Percentiles rank a stretch among this genome's conserved stretches.
These are phyloP conservation scores for Limenitis camilla DNA, from an alignment of 2,888 invertebrate genomes.

Conservation along the genomic window DNA sequence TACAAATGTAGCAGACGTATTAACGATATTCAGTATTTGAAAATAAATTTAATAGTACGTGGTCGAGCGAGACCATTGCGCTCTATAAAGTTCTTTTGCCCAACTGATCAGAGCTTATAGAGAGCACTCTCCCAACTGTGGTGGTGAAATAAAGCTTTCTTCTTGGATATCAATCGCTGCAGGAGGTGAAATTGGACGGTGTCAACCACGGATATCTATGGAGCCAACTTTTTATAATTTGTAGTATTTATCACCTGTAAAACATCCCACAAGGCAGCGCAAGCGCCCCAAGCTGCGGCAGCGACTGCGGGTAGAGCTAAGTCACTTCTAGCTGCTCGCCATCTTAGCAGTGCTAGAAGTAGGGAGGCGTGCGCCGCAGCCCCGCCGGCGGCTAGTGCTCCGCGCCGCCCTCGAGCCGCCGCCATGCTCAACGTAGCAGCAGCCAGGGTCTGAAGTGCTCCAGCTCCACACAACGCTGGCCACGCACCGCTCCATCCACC, in stretches of 20 bases:
- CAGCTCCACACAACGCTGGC: conserved; percentile 82
- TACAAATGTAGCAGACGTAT: too few relatives aligned
- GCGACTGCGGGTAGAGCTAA: conserved; percentile 88
- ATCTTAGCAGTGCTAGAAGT: conserved; percentile 82
- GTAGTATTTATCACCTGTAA: conserved; percentile 56
- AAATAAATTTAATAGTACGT: too few relatives aligned
- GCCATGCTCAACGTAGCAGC: conserved; percentile 88
- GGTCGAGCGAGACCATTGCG: too few relatives aligned
- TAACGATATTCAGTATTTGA: too few relatives aligned
- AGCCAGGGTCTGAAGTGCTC: conserved; percentile 82
- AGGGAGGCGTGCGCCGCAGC: conserved; percentile 87
- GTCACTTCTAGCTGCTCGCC: conserved; percentile 88
- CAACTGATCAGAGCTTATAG: too few relatives aligned
- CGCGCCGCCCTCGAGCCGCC: conserved; percentile 80
- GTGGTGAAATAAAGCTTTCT: background rate
- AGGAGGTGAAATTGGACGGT: background rate
- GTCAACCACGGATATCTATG: too few relatives aligned
- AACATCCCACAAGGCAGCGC: conserved; percentile 90
- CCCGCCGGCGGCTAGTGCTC: conserved; percentile 85
- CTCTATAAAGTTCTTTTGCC: too few relatives aligned
- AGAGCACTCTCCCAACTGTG: background rate
- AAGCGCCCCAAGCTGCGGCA: conserved; percentile 90
- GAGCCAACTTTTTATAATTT: too few relatives aligned
- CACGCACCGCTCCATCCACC: conserved; percentile 84
- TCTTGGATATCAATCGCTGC: background rate